Evolutionary conservation across 1,140 invertebrate species (phyloP).

Genomic region (Psix sp.): DNA sequence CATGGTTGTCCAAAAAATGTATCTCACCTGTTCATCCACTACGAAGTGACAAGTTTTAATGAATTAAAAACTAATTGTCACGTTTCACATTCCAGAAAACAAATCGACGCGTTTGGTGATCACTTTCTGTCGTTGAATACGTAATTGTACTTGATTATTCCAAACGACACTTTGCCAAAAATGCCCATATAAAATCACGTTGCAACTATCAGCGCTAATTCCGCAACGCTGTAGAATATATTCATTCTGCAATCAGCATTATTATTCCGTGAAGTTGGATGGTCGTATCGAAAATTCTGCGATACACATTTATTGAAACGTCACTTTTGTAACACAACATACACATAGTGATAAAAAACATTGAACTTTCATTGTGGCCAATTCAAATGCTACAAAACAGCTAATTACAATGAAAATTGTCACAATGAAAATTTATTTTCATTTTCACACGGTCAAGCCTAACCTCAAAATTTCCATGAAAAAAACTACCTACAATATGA

Average conservation of each 20-base stretch:
- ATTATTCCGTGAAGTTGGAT: conserved; percentile 43
- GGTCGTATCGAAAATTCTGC: conserved; percentile 38
- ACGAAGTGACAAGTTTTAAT: neutral
- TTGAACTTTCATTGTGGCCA: too few relatives aligned
- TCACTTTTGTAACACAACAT: conserved; percentile 8
- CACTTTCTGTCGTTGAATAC: conserved; percentile 12
- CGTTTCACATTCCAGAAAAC: conserved; percentile 5
- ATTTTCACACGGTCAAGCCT: too few relatives aligned
- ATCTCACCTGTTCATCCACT: neutral
- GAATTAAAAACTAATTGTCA: conserved; percentile 14
- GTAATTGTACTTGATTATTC: conserved; percentile 45
- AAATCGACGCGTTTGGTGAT: conserved; percentile 9
- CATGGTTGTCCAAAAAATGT: neutral
- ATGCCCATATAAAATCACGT: conserved; percentile 27
- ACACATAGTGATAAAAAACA: conserved; percentile 36
- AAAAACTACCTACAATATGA: too few relatives aligned
- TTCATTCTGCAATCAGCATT: conserved; percentile 50
- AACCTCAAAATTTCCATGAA: too few relatives aligned
- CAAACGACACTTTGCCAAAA: conserved; percentile 33
- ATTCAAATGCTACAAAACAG: too few relatives aligned
- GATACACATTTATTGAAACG: conserved; percentile 39
- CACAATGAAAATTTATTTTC: too few relatives aligned
- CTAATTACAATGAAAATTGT: too few relatives aligned
- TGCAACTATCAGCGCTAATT: conserved; percentile 26
- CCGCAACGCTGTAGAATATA: conserved; percentile 28